phyloP scores from a whole-genome alignment of 2,113 vertebrate genomes.

The Hippocampus abdominalis region DNA sequence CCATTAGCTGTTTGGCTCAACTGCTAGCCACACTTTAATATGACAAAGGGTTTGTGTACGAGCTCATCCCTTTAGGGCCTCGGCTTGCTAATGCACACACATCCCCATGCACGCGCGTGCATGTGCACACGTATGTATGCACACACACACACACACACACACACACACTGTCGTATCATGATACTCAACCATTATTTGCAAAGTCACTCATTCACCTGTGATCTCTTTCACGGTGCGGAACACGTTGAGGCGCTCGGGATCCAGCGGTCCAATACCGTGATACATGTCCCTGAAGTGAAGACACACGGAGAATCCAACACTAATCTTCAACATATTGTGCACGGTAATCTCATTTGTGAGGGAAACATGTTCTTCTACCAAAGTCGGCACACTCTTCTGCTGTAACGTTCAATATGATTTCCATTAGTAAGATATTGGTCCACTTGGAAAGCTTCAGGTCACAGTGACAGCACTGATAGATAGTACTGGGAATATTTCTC shows the following conservation, averaged over 20 bases:
- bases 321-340: not conserved
- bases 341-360: not conserved
- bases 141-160: conserved; percentile 5
- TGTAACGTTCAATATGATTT: not conserved
- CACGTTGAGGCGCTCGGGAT: conserved; percentile 88
- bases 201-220: conserved; percentile 80
- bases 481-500: not conserved
- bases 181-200: conserved; percentile 8
- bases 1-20: conserved; percentile 74
- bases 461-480: conserved; percentile 9
- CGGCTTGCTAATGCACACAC: conserved; percentile 55
- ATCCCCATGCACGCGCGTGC: not conserved
- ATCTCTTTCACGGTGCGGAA: conserved; percentile 95
- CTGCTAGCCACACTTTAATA: conserved; percentile 57
- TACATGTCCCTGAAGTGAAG: conserved; percentile 83
- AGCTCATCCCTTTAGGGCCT: conserved; percentile 62
- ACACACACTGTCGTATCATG: not conserved
- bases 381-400: not conserved
- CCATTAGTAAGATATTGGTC: conserved; percentile 3
- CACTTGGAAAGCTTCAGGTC: not conserved
- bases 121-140: not conserved
- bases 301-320: not conserved
- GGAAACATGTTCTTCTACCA: not conserved
- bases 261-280: conserved; percentile 88
- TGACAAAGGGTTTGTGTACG: conserved; percentile 66